Percentiles rank a stretch among this genome's conserved stretches.
Evolutionary conservation across 2,113 vertebrate species (phyloP).

Genomic region (Petrocephalus zakoni): DNA sequence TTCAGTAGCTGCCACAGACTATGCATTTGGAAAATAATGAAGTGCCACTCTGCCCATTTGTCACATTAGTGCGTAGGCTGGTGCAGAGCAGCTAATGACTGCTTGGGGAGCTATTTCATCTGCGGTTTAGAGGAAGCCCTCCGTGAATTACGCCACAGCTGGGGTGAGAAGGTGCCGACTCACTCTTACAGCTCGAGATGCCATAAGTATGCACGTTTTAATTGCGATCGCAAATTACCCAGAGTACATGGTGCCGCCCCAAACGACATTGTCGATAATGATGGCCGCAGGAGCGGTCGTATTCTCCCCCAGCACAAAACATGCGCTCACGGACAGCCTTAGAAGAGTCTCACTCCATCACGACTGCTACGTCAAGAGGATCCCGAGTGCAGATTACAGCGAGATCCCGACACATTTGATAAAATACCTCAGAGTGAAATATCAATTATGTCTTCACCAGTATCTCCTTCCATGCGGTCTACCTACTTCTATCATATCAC

Average conservation of each 20-base stretch:
- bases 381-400: background rate
- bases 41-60: background rate
- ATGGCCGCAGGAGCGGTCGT: background rate
- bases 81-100: background rate
- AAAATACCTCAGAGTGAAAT: background rate
- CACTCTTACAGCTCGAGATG: background rate
- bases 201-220: background rate
- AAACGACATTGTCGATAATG: background rate
- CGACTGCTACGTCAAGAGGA: background rate
- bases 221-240: background rate
- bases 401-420: background rate
- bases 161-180: background rate
- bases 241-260: background rate
- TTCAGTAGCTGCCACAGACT: background rate
- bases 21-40: background rate
- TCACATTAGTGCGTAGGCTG: background rate
- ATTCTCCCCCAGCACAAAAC: background rate
- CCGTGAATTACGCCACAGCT: background rate
- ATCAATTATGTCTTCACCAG: background rate
- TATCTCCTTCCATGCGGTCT: background rate
- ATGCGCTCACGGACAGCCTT: background rate
- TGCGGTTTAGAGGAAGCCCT: background rate
- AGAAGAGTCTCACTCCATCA: background rate
- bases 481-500: background rate
- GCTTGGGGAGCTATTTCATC: background rate